phyloP scores from a whole-genome alignment of 2,888 invertebrate genomes.

The Eilema depressum region DNA sequence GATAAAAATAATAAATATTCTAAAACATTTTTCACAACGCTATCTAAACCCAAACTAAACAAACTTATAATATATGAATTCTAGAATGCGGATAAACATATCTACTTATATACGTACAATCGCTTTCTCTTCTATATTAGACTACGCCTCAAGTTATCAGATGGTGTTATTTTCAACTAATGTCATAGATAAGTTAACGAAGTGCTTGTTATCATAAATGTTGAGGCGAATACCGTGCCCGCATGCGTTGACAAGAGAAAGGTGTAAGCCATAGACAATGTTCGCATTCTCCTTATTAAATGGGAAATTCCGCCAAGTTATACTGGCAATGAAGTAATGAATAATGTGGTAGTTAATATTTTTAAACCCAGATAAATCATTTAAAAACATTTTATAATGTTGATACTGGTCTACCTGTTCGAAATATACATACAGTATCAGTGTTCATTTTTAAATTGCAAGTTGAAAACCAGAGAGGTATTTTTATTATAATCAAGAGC shows the following conservation, averaged over 20 bases:
- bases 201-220: constrained; percentile 59
- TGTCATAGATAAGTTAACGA: constrained; percentile 65
- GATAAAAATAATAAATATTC: neutral
- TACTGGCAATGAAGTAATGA: constrained; percentile 28
- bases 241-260: constrained; percentile 53
- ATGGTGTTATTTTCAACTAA: constrained; percentile 62
- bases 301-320: constrained; percentile 39
- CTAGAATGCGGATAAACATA: neutral
- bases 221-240: constrained; percentile 55
- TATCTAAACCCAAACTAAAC: neutral
- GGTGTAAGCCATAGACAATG: constrained; percentile 36
- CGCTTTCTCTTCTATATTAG: constrained; percentile 4
- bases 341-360: constrained; percentile 22
- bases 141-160: constrained; percentile 50
- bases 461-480: too few species aligned
- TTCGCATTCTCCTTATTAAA: constrained; percentile 33
- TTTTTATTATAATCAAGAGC: too few species aligned
- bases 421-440: too few species aligned
- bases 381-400: neutral
- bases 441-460: neutral
- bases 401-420: too few species aligned
- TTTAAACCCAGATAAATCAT: neutral
- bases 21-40: neutral
- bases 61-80: neutral
- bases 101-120: neutral